Conservation (phyloP, 2,113 vertebrate species). For the Danionella cerebrum region DNA sequence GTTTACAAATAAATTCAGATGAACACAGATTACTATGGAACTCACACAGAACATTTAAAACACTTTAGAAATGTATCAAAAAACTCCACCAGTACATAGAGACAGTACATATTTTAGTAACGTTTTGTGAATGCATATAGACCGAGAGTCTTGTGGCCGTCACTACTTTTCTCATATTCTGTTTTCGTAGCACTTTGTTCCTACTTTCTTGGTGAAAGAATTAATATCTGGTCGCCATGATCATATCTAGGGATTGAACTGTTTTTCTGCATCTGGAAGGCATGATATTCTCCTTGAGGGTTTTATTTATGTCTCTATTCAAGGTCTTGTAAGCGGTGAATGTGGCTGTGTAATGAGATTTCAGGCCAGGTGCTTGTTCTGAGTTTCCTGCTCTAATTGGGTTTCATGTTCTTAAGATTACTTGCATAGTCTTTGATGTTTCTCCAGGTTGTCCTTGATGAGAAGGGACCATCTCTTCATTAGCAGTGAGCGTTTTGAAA, state of each 20-base stretch:
- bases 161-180: too few species aligned
- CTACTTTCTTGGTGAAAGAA: too few species aligned
- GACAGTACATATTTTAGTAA: too few species aligned
- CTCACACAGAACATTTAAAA: too few species aligned
- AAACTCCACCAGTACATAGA: too few species aligned
- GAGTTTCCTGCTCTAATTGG: slow-evolving; percentile 31
- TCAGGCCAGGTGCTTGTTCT: slow-evolving; percentile 36
- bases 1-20: too few species aligned
- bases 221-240: neutral
- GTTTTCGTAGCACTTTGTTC: too few species aligned
- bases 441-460: slow-evolving; percentile 19
- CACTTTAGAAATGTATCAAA: too few species aligned
- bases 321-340: neutral
- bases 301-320: neutral
- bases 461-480: slow-evolving; percentile 22
- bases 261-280: neutral
- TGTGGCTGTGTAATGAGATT: slow-evolving; percentile 33
- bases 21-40: too few species aligned
- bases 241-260: neutral
- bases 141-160: too few species aligned
- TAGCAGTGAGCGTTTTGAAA: slow-evolving; percentile 31
- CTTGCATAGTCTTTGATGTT: slow-evolving; percentile 45
- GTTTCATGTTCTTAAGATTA: neutral
- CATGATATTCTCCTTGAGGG: neutral
- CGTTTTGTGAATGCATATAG: too few species aligned